Base-by-base conservation (phyloP, 1,140 invertebrate genomes). In the Drosophila takahashii region DNA sequence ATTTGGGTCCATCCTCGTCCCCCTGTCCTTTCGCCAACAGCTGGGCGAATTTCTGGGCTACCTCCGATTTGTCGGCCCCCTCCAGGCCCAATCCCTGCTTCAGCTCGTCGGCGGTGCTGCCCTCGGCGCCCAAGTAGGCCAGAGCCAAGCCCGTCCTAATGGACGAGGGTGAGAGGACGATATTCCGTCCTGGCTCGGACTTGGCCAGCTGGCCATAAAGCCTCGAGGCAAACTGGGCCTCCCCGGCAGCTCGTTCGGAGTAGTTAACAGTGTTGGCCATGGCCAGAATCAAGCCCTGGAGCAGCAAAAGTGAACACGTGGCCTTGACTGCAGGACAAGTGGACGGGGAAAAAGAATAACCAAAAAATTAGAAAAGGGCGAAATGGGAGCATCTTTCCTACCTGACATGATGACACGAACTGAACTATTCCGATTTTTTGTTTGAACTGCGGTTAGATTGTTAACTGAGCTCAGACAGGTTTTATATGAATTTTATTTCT, bases 161-260 rank as follows among this genome's bases (percentile, higher is more conserved):
- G 52, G 94, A 95, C 15, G 94, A 86, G 1, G 94, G 93, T 2
- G 94, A 95, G 60, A 92, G 90, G 27, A 95, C 84, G 5, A 94
- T 61, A 87, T 95, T 95, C 18, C 87, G 67, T 11, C 15, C 41
- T 2, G 42, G 1, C 1, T 64, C 18, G 4, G 48, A 37, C 11
- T 44, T 57, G 26, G 54, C 67, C 52, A 86, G 37, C 10, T 37
- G 41, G 27, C 39, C n/a, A 48, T 66, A 84, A 7, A 84, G 66
- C 44, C 58, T 61, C 15, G 56, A 52, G 34, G 80, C 67, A 48
- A 85, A 85, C 34, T 51, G 59, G 3, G 48, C 37, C 42, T 76
- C 72, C 3, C 73, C 64, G 4, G n/a, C 27, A 48, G 45, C 13
- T 18, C 29, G 18, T 5, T 27, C 13, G 0, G 29, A 22, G 48